Conservation (phyloP, 2,113 vertebrate species). For the Sialia sialis region DNA sequence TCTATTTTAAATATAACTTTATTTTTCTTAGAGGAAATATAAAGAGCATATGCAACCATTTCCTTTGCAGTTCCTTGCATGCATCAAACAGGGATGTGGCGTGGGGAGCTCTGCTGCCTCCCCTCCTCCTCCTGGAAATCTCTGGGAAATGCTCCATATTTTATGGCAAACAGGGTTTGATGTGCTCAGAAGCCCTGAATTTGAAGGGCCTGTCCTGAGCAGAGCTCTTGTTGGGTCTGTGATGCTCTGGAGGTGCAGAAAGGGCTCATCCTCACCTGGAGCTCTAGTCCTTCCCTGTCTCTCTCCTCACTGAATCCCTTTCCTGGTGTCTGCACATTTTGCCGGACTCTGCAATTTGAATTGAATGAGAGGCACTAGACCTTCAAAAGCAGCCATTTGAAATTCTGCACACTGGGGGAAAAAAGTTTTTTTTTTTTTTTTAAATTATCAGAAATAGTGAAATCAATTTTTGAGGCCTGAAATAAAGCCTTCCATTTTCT, state of each 20-base stretch:
- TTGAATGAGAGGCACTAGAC: not conserved
- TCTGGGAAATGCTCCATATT: not conserved
- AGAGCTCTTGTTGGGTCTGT: not conserved
- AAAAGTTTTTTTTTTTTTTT: accelerated
- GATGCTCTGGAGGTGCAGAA: not conserved
- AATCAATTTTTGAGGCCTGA: not conserved
- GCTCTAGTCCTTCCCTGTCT: not conserved
- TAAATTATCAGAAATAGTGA: not conserved
- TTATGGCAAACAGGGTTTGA: not conserved
- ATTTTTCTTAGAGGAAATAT: not conserved
- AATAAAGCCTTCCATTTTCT: not conserved
- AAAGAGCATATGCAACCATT: not conserved
- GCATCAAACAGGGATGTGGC: not conserved
- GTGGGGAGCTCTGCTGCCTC: not conserved
- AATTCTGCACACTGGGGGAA: not conserved
- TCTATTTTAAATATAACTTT: not conserved
- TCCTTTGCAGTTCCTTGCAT: not conserved
- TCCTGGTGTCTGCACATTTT: not conserved
- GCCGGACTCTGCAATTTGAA: not conserved
- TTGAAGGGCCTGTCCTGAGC: not conserved
- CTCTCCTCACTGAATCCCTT: not conserved
- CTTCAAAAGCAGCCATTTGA: not conserved
- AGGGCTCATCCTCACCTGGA: not conserved
- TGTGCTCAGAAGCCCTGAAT: not conserved
- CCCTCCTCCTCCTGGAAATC: not conserved